Evolutionary conservation across 2,888 invertebrate species (phyloP), one percentile per base, ranked within the genome.

Genomic region (Epicampocera succincta): DNA sequence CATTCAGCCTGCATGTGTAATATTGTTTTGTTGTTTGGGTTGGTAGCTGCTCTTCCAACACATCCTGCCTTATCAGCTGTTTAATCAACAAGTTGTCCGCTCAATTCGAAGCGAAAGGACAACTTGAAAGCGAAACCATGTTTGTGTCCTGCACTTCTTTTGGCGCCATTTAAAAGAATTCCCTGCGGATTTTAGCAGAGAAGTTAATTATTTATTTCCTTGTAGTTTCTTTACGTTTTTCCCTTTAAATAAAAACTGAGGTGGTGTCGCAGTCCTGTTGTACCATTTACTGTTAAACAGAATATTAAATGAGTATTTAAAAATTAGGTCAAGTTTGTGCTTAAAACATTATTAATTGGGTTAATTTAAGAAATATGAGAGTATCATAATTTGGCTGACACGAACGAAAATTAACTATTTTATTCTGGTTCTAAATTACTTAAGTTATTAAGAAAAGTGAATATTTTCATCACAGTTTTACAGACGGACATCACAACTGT

Each of bases 131-230:
- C 2, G 11, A 13, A 21, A n/a, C 13, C 2, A 33, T 42, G 12
- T 25, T 42, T 52, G 19, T 29, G 29, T 40, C 25, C 33, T 52
- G 19, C 15, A 19, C 21, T 19, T 58, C 13, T 72, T 77, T 77
- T 82, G 81, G 69, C 77, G 81, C 81, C 81, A 82, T 74, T 74
- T 65, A 25, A 11, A 68, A 65, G 17, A 46, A 38, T 33, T 69
- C 81, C 77, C 81, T 5, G 17, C 58, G 69, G 77, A 40, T 15
- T 65, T 52, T 17, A 19, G 58, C 6, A 13, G 38, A 15, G 60
- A 68, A 50, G 8, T 63, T 58, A 76, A 81, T 69, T 69, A 74
- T 56, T 52, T 63, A 74, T 82, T 74, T 77, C 29, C 40, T 38
- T 66, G 2, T 17, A 8, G 12, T 29, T 44, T 29, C n/a, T n/a